Percentiles rank a stretch among this genome's conserved stretches.
These are phyloP conservation scores for Apis florea DNA, from an alignment of 1,140 invertebrate species.

Conservation along the genomic window DNA sequence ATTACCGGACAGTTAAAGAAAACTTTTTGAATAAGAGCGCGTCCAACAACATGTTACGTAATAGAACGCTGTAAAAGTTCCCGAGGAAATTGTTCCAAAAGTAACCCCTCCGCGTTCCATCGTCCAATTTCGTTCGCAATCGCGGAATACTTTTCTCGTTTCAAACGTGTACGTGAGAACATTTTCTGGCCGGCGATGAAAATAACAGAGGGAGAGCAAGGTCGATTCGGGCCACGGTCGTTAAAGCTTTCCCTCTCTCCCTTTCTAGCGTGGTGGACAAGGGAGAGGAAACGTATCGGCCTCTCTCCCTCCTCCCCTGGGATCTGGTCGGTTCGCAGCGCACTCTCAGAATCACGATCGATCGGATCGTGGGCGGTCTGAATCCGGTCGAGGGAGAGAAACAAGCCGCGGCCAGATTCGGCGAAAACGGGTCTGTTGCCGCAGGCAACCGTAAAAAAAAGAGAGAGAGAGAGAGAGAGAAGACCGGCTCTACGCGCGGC, in stretches of 20 bases:
- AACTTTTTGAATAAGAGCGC: too few species aligned
- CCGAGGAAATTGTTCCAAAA: not conserved
- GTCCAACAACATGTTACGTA: too few species aligned
- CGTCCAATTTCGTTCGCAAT: conserved; percentile 16
- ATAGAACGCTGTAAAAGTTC: not conserved
- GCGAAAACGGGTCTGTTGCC: conserved; percentile 66
- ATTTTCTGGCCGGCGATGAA: conserved; percentile 41
- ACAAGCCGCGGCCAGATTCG: conserved; percentile 54
- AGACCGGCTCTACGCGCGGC: conserved; percentile 66
- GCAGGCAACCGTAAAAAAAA: conserved; percentile 40
- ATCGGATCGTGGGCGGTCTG: conserved; percentile 63
- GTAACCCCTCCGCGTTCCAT: not conserved
- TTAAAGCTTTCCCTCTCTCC: conserved; percentile 42
- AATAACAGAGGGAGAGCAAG: conserved; percentile 52
- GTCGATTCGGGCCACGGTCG: conserved; percentile 51
- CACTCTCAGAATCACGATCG: conserved; percentile 51
- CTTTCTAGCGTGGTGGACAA: not conserved
- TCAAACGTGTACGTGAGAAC: not conserved
- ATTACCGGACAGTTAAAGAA: too few species aligned
- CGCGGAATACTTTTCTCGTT: not conserved
- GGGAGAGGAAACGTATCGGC: conserved; percentile 21
- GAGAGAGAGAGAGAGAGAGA: too few species aligned
- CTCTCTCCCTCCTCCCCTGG: not conserved
- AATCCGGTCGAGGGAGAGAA: conserved; percentile 27
- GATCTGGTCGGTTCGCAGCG: conserved; percentile 30